Conservation (phyloP, 1,140 invertebrate species). For the Procambarus virginalis region DNA sequence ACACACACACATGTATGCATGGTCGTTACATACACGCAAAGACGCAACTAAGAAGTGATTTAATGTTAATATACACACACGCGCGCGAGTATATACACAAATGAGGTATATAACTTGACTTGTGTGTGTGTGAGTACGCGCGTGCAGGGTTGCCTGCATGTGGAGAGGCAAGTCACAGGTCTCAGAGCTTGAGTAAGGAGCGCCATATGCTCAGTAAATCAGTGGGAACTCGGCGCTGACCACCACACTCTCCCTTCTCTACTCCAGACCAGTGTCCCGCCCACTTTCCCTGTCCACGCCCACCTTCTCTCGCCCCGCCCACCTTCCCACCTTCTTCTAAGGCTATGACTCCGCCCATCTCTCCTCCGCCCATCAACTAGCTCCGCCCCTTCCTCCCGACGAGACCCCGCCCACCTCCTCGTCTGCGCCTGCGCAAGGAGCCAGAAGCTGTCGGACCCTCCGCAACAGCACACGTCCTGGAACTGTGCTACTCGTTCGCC, state of each 20-base stretch:
- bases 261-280: neutral
- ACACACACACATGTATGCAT: no score
- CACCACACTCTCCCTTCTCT: constrained; percentile 10
- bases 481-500: neutral
- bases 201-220: constrained; percentile 33
- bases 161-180: neutral
- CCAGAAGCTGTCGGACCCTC: neutral
- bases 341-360: neutral
- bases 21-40: no score
- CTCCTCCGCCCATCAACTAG: constrained; percentile 2
- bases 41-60: no score
- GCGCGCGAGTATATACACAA: no score
- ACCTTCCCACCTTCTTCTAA: neutral
- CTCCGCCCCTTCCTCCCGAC: neutral
- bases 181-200: neutral
- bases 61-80: no score
- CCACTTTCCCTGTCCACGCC: neutral
- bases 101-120: no score
- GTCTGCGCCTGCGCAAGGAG: constrained; percentile 6
- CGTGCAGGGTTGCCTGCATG: neutral
- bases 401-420: neutral
- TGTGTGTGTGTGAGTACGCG: no score
- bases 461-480: neutral
- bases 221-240: constrained; percentile 16
- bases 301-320: neutral